Conservation (phyloP, 1,140 invertebrate genomes). For the Drosophila sulfurigaster region DNA sequence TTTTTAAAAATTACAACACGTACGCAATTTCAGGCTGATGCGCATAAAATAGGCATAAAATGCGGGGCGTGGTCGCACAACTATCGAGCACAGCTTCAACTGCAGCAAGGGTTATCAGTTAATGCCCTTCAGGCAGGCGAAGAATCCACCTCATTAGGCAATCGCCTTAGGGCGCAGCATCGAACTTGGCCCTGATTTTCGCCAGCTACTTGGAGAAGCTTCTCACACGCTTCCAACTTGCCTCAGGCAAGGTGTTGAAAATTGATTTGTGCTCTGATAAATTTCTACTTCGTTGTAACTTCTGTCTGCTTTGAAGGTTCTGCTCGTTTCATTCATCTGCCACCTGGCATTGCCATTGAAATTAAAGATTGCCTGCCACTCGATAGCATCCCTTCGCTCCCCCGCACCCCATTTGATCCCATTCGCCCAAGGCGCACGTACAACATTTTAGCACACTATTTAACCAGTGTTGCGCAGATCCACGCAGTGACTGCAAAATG, state of each 20-base stretch:
- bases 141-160: constrained; percentile 61
- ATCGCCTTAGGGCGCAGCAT: constrained; percentile 28
- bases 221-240: constrained; percentile 34
- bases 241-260: constrained; percentile 63
- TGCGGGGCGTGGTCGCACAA: constrained; percentile 39
- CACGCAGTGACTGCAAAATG: constrained; percentile 56
- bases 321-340: constrained; percentile 19
- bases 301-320: constrained; percentile 25
- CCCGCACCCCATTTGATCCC: not conserved
- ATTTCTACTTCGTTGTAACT: constrained; percentile 38
- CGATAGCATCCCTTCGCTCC: not conserved
- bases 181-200: constrained; percentile 36
- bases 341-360: constrained; percentile 64
- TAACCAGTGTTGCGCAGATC: constrained; percentile 49
- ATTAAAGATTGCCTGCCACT: constrained; percentile 58
- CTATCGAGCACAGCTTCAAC: constrained; percentile 15
- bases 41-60: constrained; percentile 72
- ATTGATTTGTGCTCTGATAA: constrained; percentile 72
- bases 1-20: constrained; percentile 81
- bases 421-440: constrained; percentile 41
- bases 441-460: constrained; percentile 75
- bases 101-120: constrained; percentile 52
- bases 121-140: constrained; percentile 22
- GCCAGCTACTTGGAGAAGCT: constrained; percentile 52
- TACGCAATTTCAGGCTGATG: constrained; percentile 74